Percentiles rank a stretch among this genome's conserved stretches.
These are phyloP conservation scores for Elanoides forficatus DNA, from an alignment of 2,113 vertebrate species.

Conservation along the genomic window DNA sequence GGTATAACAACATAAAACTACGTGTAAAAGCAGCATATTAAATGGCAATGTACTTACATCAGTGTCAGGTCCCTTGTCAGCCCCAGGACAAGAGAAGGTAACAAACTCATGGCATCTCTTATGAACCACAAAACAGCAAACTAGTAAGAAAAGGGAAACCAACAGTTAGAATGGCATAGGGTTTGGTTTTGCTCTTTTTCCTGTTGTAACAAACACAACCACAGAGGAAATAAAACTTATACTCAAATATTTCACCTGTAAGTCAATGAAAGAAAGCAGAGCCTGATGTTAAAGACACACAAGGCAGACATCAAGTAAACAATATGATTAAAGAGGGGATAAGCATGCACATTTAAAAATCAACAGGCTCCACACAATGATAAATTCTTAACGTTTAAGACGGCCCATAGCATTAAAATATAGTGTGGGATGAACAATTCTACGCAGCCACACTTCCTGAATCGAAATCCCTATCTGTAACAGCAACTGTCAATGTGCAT, in stretches of 20 bases:
- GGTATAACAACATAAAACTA: neutral
- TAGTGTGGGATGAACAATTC: neutral
- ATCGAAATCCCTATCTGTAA: neutral
- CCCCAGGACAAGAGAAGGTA: constrained; percentile 95
- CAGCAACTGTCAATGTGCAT: neutral
- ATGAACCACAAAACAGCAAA: constrained; percentile 99
- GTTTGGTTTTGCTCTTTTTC: fast-evolving
- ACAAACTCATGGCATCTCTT: constrained; percentile 99
- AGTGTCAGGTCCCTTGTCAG: constrained; percentile 95
- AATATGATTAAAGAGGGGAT: neutral
- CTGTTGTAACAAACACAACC: neutral
- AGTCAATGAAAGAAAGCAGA: neutral
- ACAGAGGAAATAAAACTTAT: neutral
- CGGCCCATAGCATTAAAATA: neutral
- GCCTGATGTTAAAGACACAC: neutral
- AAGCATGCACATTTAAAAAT: neutral
- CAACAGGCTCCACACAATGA: neutral
- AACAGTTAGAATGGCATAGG: neutral
- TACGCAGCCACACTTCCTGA: neutral
- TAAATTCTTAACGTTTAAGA: neutral
- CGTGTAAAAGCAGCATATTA: neutral
- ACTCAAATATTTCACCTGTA: neutral
- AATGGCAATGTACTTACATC: constrained; percentile 84
- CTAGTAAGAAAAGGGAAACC: constrained; percentile 67
- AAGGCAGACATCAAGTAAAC: neutral